A percentile compares a stretch with the other conserved stretches of the same genome.
Evolutionary conservation across 2,888 invertebrate genomes (phyloP).

Genomic region (Gibbula magus): DNA sequence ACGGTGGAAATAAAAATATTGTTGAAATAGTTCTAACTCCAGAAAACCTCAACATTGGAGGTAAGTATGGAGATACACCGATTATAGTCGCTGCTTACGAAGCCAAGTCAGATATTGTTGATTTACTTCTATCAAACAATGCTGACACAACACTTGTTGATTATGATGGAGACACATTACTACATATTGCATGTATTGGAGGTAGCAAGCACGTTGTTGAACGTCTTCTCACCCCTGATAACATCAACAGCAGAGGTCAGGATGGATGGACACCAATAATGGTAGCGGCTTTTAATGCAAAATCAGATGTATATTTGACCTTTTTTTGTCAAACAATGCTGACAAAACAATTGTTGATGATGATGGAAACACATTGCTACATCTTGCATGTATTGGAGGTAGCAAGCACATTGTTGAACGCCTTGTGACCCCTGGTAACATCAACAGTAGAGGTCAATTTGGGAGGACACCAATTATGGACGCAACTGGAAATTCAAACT

Average conservation of each 20-base stretch:
- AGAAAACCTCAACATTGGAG: background rate
- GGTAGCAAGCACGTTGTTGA: background rate
- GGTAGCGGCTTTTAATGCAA: background rate
- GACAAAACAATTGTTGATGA: background rate
- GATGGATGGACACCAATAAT: background rate
- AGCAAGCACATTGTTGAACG: background rate
- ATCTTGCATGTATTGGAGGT: background rate
- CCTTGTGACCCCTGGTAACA: background rate
- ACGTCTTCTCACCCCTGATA: background rate
- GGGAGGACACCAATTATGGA: background rate
- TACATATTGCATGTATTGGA: background rate
- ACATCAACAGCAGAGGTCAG: background rate
- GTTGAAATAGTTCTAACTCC: background rate
- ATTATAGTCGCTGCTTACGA: background rate
- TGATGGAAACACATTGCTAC: background rate
- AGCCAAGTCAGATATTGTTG: background rate
- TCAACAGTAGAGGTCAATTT: background rate
- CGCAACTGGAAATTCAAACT: background rate
- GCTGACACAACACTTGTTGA: background rate
- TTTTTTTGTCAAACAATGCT: background rate
- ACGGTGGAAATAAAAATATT: background rate
- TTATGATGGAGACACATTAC: background rate
- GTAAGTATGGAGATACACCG: background rate
- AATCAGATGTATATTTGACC: background rate
- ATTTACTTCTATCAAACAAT: background rate